Evolutionary conservation across 1,140 invertebrate genomes (phyloP), one percentile per base, ranked within the genome.

Genomic region (Riptortus pedestris): DNA sequence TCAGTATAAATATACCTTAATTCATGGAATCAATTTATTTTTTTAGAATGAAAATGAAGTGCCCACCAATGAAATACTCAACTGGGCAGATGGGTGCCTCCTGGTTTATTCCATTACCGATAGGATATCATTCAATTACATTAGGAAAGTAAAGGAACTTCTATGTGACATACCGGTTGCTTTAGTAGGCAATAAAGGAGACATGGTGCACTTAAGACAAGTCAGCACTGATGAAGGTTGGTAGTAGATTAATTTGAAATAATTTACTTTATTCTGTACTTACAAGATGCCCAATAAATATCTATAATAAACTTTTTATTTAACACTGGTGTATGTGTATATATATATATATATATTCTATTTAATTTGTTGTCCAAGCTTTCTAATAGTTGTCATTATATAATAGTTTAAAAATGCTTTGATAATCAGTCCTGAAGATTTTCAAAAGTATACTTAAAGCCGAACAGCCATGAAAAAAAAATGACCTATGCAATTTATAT

Each of bases 91-190:
- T 74, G 91, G 90, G 2, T 78, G 93, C 48, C 79, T 93, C 24
- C 78, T 95, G 18, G 90, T 95, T 3, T 96, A 95, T 74, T 91
- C 91, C 27, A 93, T 95, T 69, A 94, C 88, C 0, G 91, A 96
- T 73, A 78, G 89, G 47, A 78, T 80, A 52, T 92, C 90, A 20
- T 93, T 95, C 74, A 88, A 89, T 72, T 93, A 87, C 70, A 83
- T 91, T 51, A 82, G 86, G 45, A 79, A 85, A 65, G 83, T 87
- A 5, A 80, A 90, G 78, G 79, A 87, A 75, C 74, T 84, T 70
- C 75, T 87, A 73, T 69, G 84, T n/a, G 81, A 83, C 55, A 84
- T 82, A 66, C 88, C 90, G 1, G 79, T 91, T 5, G 82, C 85
- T 4, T 77, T 93, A 2, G 85, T 92, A 18, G 93, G 86, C 18